Evolutionary conservation across 2,113 vertebrate species (phyloP), one percentile per base, ranked within the genome.

Genomic region (Pelmatolapia mariae): DNA sequence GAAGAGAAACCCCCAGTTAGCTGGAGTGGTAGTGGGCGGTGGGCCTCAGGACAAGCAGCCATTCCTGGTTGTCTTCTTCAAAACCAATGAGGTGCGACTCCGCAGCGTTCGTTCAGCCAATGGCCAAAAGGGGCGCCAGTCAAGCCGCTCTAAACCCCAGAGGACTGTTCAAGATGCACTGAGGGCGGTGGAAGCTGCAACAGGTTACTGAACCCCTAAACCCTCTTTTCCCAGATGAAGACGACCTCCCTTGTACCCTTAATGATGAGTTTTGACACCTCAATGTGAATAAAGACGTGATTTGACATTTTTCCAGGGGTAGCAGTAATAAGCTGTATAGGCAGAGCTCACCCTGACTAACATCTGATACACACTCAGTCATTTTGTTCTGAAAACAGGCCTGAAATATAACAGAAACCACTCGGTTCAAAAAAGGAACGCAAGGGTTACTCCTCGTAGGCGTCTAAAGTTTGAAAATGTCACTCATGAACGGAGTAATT

Each of bases 41-140:
- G 98, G 97, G 24, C 97, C 97, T 0, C 98, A 97, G 95, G 97
- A 97, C 93, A 99, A 98, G 94, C 98, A 98, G 94, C 97, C 99
- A 0, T 99, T 99, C 95, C 97, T 99, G 29, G 98, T 99, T 2
- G 98, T 97, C 86, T 99, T 99, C 93, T 98, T 99, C 89, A 99
- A 98, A 95, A 98, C 98, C 84, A 98, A 97, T 0, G 98, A 98
- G 91, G 97, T 98, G 10, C 98, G 98, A 22, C 94, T 99, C 11
- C 98, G 99, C 43, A 97, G 97, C 5, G 79, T 97, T 45, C 98
- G 99, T 86, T 99, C 99, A 7, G 93, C 98, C 6, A 90, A 95
- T 1, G 93, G 97, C 5, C 95, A 96, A 47, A 99, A 97, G 92
- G 98, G 98, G 56, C 97, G 98, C 54, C 97, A 97, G 88, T 96